Percentiles rank a stretch among this genome's conserved stretches.
These are phyloP conservation scores for Brenthis hecate DNA, from an alignment of 2,888 invertebrate species.

Conservation along the genomic window DNA sequence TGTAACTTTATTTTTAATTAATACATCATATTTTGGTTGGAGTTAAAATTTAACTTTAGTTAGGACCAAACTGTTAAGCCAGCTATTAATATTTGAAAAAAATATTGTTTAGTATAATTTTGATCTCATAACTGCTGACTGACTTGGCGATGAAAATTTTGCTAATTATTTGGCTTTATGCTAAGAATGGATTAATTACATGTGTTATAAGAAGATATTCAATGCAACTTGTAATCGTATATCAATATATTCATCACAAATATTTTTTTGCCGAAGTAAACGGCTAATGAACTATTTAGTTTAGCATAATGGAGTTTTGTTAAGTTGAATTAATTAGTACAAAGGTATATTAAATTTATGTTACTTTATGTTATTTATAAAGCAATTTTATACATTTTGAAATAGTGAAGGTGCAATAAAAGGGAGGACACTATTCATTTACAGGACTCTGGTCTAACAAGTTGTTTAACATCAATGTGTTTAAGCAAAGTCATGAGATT, in stretches of 20 bases:
- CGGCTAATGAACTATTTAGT: slow-evolving; percentile 26
- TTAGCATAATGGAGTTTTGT: slow-evolving; percentile 39
- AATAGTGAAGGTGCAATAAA: slow-evolving; percentile 64
- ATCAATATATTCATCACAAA: slow-evolving; percentile 55
- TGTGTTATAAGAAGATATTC: slow-evolving; percentile 45
- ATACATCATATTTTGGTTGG: too few species aligned
- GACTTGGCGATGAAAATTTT: slow-evolving; percentile 48
- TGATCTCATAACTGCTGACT: slow-evolving; percentile 72
- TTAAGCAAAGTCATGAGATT: slow-evolving; percentile 75
- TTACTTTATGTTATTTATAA: slow-evolving; percentile 45
- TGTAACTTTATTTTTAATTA: too few species aligned
- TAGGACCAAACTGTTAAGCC: not conserved
- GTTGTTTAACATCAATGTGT: slow-evolving; percentile 38
- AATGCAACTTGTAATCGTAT: slow-evolving; percentile 44
- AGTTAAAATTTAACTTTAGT: too few species aligned
- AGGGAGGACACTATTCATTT: slow-evolving; percentile 29
- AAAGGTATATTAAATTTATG: slow-evolving; percentile 57
- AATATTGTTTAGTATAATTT: slow-evolving; percentile 46
- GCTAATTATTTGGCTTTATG: slow-evolving; percentile 38
- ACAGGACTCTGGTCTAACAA: slow-evolving; percentile 31
- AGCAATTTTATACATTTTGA: slow-evolving; percentile 46
- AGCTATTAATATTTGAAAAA: slow-evolving; percentile 8
- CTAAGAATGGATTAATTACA: slow-evolving; percentile 32
- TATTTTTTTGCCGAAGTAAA: slow-evolving; percentile 29
- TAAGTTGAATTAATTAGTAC: slow-evolving; percentile 74